A percentile compares a stretch with the other conserved stretches of the same genome.
These are phyloP conservation scores for Oryzias woworae DNA, from an alignment of 2,113 vertebrate species.

Conservation along the genomic window DNA sequence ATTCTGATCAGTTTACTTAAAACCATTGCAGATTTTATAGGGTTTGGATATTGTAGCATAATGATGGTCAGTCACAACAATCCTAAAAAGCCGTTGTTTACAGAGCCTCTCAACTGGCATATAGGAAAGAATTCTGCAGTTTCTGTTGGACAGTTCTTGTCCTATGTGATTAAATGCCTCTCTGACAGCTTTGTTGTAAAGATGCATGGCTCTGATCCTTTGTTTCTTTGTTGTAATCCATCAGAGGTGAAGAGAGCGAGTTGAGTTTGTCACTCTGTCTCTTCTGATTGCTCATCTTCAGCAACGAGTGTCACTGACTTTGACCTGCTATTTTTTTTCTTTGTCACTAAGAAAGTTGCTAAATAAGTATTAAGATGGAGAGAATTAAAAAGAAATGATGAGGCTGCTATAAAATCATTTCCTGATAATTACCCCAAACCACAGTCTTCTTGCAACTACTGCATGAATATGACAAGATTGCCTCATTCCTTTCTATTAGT, in stretches of 20 bases:
- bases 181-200: conserved; percentile 23
- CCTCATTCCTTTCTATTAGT: conserved; percentile 29
- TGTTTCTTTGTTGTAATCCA: conserved; percentile 29
- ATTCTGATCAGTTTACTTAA: too few species aligned
- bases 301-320: conserved; percentile 20
- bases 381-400: not conserved
- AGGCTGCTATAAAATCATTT: conserved; percentile 32
- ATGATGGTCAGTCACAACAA: too few species aligned
- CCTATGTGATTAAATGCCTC: not conserved
- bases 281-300: conserved; percentile 39
- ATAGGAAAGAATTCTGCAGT: conserved; percentile 1
- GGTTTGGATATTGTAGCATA: too few species aligned
- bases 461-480: conserved; percentile 21
- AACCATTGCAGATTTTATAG: too few species aligned
- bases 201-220: conserved; percentile 24
- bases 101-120: not conserved
- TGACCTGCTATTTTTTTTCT: conserved; percentile 27
- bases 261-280: conserved; percentile 45
- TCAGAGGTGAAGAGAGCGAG: conserved; percentile 38
- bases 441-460: too few species aligned
- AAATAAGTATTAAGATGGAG: not conserved
- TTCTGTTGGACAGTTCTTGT: conserved; percentile 22
- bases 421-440: conserved; percentile 32
- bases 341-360: conserved; percentile 2
- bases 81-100: not conserved